Evolutionary conservation across 2,888 invertebrate genomes (phyloP), one percentile per base, ranked within the genome.

Genomic region (Drosophila neonasuta): DNA sequence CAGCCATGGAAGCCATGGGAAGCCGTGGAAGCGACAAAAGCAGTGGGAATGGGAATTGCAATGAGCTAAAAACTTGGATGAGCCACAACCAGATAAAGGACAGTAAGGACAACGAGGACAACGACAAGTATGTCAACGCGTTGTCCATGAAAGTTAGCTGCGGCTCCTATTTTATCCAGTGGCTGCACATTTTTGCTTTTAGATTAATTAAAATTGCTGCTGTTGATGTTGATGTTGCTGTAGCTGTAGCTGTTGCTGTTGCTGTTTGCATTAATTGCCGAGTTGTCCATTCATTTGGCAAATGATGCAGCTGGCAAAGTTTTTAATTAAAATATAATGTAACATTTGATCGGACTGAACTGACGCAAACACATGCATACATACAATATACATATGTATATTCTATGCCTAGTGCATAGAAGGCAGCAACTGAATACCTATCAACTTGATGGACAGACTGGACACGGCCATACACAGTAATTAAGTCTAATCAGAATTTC

Each of bases 401-500:
- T 67, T 57, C 52, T 30, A 71, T 64, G 69, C 48, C 50, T 65
- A 61, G 49, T 66, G 62, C 54, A 60, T 59, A 59, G 51, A 17
- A 20, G 29, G 17, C 48, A 63, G 65, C 72, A 68, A 64, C 69
- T 76, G 79, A 80, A 80, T 74, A 77, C 76, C 79, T 70, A 80
- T 83, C 84, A 79, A 66, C 64, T 77, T 80, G 83, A 83, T 77
- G 70, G 77, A 68, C 67, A 71, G 66, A 72, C 68, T 71, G 74
- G 54, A 68, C 67, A 67, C 55, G 65, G 69, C 52, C 69, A 68
- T 78, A 73, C 74, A 79, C 75, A 86, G 81, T 85, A 87, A 85
- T 85, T 85, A 85, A 85, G 85, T 86, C 81, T 87, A 85, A 87
- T 87, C 84, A 81, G 81, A 81, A 81, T 81, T 84, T 80, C 64